Evolutionary conservation across 2,797 vertebrate genomes (phyloP).

Genomic region (Brachyrhaphis roseni): DNA sequence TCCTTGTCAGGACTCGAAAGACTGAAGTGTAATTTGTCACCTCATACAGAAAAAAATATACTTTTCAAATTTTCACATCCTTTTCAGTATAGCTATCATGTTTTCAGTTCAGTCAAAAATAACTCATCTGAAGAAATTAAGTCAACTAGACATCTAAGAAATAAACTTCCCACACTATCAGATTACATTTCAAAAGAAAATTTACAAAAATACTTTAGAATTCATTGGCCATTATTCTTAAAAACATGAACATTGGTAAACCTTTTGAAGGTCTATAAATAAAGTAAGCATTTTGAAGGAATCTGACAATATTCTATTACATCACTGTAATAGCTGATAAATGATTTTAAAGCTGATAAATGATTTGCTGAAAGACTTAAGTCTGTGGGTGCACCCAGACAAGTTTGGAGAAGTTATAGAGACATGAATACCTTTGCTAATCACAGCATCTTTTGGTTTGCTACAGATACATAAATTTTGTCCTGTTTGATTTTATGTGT

Average conservation of each 20-base stretch:
- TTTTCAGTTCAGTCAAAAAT: background rate
- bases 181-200: background rate
- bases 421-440: background rate
- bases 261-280: too few species aligned
- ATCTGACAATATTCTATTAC: too few species aligned
- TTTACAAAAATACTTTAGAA: background rate
- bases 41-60: slow-evolving; percentile 56
- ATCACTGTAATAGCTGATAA: too few species aligned
- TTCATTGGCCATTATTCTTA: background rate
- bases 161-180: background rate
- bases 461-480: slow-evolving; percentile 78
- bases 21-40: slow-evolving; percentile 77
- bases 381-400: background rate
- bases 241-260: background rate
- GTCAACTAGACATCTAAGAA: background rate
- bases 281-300: too few species aligned
- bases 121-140: background rate
- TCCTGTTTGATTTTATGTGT: slow-evolving; percentile 85
- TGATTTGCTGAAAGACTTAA: too few species aligned
- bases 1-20: slow-evolving; percentile 45
- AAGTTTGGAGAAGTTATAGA: background rate
- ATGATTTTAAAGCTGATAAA: too few species aligned
- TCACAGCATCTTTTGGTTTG: slow-evolving; percentile 58
- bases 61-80: background rate
- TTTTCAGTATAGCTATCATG: background rate